Percentiles rank a stretch among this genome's conserved stretches.
phyloP scores from a whole-genome alignment of 2,113 vertebrate species.

The Entelurus aequoreus region DNA sequence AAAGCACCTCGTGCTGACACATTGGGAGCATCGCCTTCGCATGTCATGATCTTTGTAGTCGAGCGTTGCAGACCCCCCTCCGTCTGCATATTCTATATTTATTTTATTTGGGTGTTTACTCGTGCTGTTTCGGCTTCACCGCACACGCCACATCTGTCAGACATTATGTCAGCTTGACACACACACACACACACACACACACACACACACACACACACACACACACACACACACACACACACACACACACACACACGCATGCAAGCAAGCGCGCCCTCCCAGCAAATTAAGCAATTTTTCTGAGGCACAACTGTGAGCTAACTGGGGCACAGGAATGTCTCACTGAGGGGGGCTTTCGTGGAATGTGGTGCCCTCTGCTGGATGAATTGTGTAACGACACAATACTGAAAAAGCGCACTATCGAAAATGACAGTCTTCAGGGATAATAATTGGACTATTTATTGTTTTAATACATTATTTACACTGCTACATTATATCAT shows the following conservation, averaged over 20 bases:
- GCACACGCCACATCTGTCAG: not conserved
- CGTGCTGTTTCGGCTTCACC: constrained; percentile 5
- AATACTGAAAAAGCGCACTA: too few species aligned
- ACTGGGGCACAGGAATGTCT: constrained; percentile 20
- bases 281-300: constrained; percentile 24
- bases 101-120: not conserved
- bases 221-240: not conserved
- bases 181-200: not conserved
- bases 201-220: too few species aligned
- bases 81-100: constrained; percentile 1
- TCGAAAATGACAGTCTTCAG: too few species aligned
- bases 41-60: constrained; percentile 20
- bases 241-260: too few species aligned
- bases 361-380: constrained; percentile 54
- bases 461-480: too few species aligned
- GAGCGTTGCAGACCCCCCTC: not conserved
- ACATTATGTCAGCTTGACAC: constrained; percentile 10
- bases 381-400: constrained; percentile 4
- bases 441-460: too few species aligned
- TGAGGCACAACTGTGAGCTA: constrained; percentile 7
- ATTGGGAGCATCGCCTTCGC: constrained; percentile 25
- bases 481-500: too few species aligned
- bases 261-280: not conserved
- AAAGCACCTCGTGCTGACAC: constrained; percentile 48
- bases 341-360: constrained; percentile 2